phyloP scores from a whole-genome alignment of 2,113 vertebrate species.

The Mesocricetus auratus region DNA sequence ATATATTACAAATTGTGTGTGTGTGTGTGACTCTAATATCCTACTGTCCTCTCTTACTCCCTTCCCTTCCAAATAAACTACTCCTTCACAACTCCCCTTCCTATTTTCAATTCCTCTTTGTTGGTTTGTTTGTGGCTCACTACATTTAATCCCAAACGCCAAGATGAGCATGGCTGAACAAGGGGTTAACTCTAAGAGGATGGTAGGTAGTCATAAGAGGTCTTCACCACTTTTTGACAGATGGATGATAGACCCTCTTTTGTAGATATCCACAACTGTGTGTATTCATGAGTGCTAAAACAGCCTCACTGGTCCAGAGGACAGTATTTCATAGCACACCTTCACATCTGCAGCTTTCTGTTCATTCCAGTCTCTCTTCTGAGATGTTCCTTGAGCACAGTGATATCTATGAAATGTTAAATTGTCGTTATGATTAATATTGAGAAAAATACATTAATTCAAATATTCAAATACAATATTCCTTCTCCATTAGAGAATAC shows the following conservation, averaged over 20 bases:
- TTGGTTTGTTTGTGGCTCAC: not conserved
- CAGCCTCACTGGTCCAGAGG: not conserved
- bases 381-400: not conserved
- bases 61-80: not conserved
- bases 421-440: conserved; percentile 9
- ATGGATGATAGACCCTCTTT: too few species aligned
- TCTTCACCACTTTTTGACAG: not conserved
- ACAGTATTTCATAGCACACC: not conserved
- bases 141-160: not conserved
- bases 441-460: not conserved
- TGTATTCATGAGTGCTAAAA: not conserved
- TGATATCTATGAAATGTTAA: not conserved
- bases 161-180: not conserved
- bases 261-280: not conserved
- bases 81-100: not conserved
- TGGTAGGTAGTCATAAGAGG: not conserved
- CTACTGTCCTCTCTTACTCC: not conserved
- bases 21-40: not conserved
- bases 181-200: not conserved
- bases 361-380: not conserved
- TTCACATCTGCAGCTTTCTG: not conserved
- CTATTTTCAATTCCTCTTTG: not conserved
- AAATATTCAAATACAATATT: not conserved
- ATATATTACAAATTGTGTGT: not conserved
- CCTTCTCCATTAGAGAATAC: not conserved